Conservation (phyloP, 2,113 vertebrate species). For the Quiscalus mexicanus region DNA sequence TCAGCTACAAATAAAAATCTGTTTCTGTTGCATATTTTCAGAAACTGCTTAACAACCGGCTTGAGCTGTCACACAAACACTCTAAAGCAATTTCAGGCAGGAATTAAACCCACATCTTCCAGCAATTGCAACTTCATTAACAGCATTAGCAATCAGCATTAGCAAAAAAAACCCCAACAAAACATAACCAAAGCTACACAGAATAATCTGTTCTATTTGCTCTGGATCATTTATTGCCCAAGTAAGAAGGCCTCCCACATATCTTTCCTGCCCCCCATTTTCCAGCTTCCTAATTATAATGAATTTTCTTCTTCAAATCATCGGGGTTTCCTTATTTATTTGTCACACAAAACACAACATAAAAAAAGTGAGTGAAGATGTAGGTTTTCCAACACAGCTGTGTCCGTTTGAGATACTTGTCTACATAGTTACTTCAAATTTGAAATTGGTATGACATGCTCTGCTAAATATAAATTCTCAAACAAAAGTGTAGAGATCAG, state of each 20-base stretch:
- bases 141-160: not conserved
- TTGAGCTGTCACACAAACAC: not conserved
- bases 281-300: not conserved
- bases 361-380: not conserved
- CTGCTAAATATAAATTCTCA: not conserved
- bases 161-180: not conserved
- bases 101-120: not conserved
- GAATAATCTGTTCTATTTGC: not conserved
- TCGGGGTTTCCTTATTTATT: not conserved
- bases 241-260: not conserved
- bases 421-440: not conserved
- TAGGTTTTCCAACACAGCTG: not conserved
- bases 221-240: not conserved
- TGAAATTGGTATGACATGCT: not conserved
- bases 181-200: not conserved
- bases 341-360: not conserved
- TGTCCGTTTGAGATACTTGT: not conserved
- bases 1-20: not conserved
- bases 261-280: too few species aligned
- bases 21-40: not conserved
- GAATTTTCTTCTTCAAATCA: not conserved
- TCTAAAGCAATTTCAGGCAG: not conserved
- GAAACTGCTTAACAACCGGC: not conserved
- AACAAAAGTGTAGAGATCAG: not conserved
- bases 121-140: not conserved